Evolutionary conservation across 2,113 vertebrate genomes (phyloP), one percentile per base, ranked within the genome.

Genomic region (Dicrurus megarhynchus): DNA sequence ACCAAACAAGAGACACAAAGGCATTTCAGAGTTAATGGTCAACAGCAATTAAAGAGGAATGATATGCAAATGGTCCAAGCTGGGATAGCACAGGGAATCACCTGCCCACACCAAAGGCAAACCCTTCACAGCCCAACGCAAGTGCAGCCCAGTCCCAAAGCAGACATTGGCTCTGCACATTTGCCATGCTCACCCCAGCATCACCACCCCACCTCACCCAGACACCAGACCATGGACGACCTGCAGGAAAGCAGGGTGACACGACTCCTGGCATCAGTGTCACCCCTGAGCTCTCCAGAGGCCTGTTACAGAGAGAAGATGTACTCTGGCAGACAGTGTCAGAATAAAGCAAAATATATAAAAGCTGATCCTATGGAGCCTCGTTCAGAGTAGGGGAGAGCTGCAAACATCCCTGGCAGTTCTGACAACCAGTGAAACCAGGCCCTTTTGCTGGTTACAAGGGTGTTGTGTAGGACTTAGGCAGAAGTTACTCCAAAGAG

Each of bases 1-100:
- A 77, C n/a, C 89, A 93, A 85, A 86, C 81, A 28, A 76, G 61
- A 90, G 93, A 90, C 76, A 69, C 65, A 12, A 49, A 96, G n/a
- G 52, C 68, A 42, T 68, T 53, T 84, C 59, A n/a, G 57, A 89
- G 80, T 94, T 95, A 95, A 94, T 24, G 81, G 59, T 74, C 78
- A 76, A 60, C 16, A 93, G 84, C 55, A 78, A 50, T 50, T 73
- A 60, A 64, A 90, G 28, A 91, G 55, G 37, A 74, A 67, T 6
- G 35, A 80, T 67, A 77, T 13, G 39, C 28, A 78, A 92, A 52
- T 47, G 85, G 26, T 92, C 61, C 86, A 92, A 88, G 89, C 88
- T 94, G 68, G 64, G 71, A 63, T 1, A 84, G 79, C 79, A 67
- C 42, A 76, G 50, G 65, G 47, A 85, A 46, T 26, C 33, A 46